Conservation (phyloP, 2,113 vertebrate genomes). For the Oreocharis arfaki region DNA sequence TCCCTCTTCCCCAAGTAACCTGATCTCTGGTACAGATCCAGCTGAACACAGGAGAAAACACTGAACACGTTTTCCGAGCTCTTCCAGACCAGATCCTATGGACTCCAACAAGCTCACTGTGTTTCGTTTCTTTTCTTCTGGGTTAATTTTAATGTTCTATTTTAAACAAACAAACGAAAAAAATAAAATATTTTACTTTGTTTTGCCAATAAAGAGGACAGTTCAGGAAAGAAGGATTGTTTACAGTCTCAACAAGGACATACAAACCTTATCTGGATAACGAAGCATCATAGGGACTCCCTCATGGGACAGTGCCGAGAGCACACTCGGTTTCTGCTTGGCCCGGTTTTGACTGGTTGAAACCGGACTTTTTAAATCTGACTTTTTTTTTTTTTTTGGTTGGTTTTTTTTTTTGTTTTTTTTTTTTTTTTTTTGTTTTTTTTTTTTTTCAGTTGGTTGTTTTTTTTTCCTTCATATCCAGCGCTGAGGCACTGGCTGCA, state of each 20-base stretch:
- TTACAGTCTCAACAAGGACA: constrained; percentile 88
- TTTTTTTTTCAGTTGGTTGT: background rate
- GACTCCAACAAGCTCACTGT: constrained; percentile 83
- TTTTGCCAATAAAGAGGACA: constrained; percentile 79
- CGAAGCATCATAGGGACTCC: constrained; percentile 73
- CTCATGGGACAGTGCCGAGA: constrained; percentile 67
- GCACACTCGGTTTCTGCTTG: constrained; percentile 61
- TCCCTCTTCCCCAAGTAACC: constrained; percentile 67
- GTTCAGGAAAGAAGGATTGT: constrained; percentile 86
- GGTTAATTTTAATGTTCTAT: constrained; percentile 79
- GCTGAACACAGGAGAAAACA: constrained; percentile 75
- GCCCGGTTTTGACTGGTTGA: constrained; percentile 85
- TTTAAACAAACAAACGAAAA: constrained; percentile 61
- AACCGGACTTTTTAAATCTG: constrained; percentile 79
- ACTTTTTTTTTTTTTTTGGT: constrained; percentile 52
- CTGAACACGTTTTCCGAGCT: constrained; percentile 72
- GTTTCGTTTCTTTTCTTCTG: constrained; percentile 77
- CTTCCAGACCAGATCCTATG: constrained; percentile 79
- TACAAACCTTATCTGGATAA: constrained; percentile 73
- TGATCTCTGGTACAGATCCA: constrained; percentile 75
- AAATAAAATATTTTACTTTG: constrained; percentile 75
- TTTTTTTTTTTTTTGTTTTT: constrained; percentile 32
- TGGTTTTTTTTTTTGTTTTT: constrained; percentile 41
- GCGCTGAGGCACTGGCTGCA: constrained; percentile 81
- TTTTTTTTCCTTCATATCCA: constrained; percentile 72